Evolutionary conservation across 2,797 vertebrate species (phyloP).

Genomic region (Chrysocyon brachyurus): DNA sequence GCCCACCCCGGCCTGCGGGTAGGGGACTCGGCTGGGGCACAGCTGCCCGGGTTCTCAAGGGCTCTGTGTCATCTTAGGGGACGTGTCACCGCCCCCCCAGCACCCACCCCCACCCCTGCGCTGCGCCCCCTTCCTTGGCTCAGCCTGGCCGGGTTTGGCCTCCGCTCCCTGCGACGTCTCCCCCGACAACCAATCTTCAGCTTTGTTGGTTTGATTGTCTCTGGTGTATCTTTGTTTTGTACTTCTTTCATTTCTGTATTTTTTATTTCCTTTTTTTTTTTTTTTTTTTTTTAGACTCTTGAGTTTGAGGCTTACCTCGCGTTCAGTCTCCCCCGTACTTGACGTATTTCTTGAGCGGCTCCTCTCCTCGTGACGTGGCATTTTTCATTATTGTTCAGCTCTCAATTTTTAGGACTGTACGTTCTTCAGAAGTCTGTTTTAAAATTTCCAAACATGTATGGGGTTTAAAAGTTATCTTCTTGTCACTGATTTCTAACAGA

Average conservation of each 20-base stretch:
- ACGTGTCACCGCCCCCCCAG: too few species aligned
- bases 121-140: too few species aligned
- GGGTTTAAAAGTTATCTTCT: not conserved
- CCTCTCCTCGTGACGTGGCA: not conserved
- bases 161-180: not conserved
- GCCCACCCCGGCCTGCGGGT: too few species aligned
- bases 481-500: not conserved
- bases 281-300: not conserved
- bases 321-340: not conserved
- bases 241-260: not conserved
- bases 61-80: too few species aligned
- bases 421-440: slow-evolving; percentile 38
- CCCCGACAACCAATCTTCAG: not conserved
- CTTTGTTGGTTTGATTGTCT: not conserved
- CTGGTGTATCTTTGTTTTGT: not conserved
- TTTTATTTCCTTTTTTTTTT: not conserved
- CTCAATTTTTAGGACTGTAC: not conserved
- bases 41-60: too few species aligned
- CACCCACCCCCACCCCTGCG: too few species aligned
- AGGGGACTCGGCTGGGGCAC: too few species aligned
- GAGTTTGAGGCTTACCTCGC: not conserved
- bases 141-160: not conserved
- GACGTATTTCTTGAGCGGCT: not conserved
- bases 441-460: not conserved
- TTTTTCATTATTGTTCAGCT: not conserved